These are phyloP conservation scores for Fundulus diaphanus DNA, from an alignment of 2,797 vertebrate species.

Conservation along the genomic window DNA sequence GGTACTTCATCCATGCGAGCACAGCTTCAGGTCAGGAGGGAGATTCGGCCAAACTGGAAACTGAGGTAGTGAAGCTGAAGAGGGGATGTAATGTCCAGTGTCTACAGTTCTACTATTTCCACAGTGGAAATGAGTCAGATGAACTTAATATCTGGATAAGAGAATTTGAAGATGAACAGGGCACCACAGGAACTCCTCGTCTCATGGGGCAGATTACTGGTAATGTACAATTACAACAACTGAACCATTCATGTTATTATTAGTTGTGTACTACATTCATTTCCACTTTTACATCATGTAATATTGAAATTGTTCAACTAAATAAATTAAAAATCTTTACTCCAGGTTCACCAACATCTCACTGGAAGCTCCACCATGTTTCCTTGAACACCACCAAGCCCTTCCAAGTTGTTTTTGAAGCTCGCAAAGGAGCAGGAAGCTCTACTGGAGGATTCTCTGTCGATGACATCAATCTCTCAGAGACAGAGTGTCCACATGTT, in stretches of 20 bases:
- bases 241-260: no score
- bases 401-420: slow-evolving; percentile 85
- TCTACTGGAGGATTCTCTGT: slow-evolving; percentile 86
- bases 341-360: slow-evolving; percentile 61
- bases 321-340: rapidly evolving
- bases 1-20: slow-evolving; percentile 87
- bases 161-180: slow-evolving; percentile 73
- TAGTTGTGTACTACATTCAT: not conserved
- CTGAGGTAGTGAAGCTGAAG: slow-evolving; percentile 75
- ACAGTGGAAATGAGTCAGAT: slow-evolving; percentile 78
- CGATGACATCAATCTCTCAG: slow-evolving; percentile 90
- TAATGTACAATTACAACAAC: slow-evolving; percentile 9
- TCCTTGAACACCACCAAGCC: slow-evolving; percentile 70
- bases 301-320: rapidly evolving
- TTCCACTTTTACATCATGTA: not conserved
- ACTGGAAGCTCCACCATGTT: slow-evolving; percentile 83
- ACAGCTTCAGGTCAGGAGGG: slow-evolving; percentile 60
- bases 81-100: slow-evolving; percentile 84
- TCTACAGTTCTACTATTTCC: slow-evolving; percentile 87
- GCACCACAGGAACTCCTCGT: slow-evolving; percentile 17
- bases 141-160: slow-evolving; percentile 83
- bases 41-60: slow-evolving; percentile 79
- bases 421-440: slow-evolving; percentile 68
- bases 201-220: slow-evolving; percentile 55
- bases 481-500: slow-evolving; percentile 83